A percentile compares a stretch with the other conserved stretches of the same genome.
Conservation (phyloP, 92 coral and sea anemone species). For the Umimayanthus kanabou region DNA sequence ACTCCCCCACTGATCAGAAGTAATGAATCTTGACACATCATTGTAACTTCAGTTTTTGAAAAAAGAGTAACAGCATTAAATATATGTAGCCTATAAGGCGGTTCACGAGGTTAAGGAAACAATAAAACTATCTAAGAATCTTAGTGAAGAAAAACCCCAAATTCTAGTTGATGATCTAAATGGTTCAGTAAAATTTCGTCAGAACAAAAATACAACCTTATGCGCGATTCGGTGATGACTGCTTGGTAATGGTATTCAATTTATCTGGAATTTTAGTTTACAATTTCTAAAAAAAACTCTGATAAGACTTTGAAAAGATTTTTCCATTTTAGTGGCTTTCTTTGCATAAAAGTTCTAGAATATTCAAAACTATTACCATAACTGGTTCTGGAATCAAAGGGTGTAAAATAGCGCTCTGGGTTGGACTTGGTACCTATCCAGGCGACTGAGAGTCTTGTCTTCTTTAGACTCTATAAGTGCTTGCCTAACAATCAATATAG, state of each 20-base stretch:
- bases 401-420: too few relatives aligned
- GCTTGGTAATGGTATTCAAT: neutral
- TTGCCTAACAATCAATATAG: neutral
- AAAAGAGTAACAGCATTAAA: neutral
- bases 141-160: neutral
- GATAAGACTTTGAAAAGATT: neutral
- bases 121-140: neutral
- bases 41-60: conserved; percentile 10
- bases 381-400: neutral
- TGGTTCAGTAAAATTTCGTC: neutral
- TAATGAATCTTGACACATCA: conserved; percentile 14
- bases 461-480: neutral
- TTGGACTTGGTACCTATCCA: neutral
- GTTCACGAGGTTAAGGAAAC: conserved; percentile 5
- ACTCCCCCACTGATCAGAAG: neutral
- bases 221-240: neutral
- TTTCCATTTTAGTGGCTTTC: too few relatives aligned
- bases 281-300: neutral
- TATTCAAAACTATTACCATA: neutral
- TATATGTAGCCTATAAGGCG: neutral
- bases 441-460: neutral
- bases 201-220: neutral
- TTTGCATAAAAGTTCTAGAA: too few relatives aligned
- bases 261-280: neutral
- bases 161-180: neutral